phyloP scores from a whole-genome alignment of 2,797 vertebrate species.

The Mionectes olivaceus region DNA sequence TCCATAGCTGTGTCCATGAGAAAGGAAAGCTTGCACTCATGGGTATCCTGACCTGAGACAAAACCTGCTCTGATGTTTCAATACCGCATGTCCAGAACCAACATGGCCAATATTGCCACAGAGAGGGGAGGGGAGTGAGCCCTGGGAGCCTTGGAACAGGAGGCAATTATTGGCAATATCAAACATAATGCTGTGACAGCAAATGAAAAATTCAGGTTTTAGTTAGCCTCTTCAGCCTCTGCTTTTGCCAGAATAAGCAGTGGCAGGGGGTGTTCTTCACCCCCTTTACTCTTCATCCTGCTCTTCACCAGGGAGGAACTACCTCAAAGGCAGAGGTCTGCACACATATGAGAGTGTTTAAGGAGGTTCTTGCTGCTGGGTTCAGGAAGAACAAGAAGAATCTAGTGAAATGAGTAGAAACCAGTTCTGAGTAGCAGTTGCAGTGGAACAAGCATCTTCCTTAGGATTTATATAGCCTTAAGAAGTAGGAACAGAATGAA shows the following conservation, averaged over 20 bases:
- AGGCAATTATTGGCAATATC: rapidly evolving
- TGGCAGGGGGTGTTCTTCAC: background rate
- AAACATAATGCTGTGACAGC: background rate
- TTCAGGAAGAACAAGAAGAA: background rate
- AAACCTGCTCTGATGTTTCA: background rate
- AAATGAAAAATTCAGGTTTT: background rate
- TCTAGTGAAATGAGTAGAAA: background rate
- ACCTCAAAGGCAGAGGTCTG: background rate
- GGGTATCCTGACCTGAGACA: background rate
- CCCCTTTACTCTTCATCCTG: background rate
- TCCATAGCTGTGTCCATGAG: rapidly evolving
- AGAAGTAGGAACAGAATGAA: background rate
- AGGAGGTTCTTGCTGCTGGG: background rate
- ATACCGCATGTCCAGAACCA: background rate
- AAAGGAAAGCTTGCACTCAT: background rate
- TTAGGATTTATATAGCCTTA: background rate
- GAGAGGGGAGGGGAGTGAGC: background rate
- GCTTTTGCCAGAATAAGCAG: background rate
- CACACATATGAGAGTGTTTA: background rate
- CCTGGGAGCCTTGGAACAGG: background rate
- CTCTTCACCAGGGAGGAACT: background rate
- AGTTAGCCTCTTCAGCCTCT: background rate
- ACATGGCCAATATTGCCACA: rapidly evolving
- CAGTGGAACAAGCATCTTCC: background rate
- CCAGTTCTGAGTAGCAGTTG: background rate